phyloP scores from a whole-genome alignment of 2,888 invertebrate species.

The Pedicia rivosa region DNA sequence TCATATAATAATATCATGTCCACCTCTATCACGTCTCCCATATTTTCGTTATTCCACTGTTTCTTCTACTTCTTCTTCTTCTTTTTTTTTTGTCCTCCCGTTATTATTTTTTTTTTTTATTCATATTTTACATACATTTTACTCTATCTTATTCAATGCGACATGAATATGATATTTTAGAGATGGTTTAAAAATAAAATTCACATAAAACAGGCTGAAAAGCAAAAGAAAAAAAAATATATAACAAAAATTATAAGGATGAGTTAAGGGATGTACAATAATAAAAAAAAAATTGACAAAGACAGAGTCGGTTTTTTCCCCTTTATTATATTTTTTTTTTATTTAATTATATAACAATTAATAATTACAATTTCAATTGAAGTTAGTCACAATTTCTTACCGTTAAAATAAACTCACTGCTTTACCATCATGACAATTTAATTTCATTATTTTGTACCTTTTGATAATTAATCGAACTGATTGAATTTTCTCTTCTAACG shows the following conservation, averaged over 20 bases:
- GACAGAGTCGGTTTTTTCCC: background rate
- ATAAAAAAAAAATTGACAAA: background rate
- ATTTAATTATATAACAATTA: background rate
- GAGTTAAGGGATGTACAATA: background rate
- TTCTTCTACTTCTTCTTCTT: too few species aligned
- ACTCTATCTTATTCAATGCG: constrained; percentile 6
- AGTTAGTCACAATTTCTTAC: too few species aligned
- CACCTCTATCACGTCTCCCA: too few species aligned
- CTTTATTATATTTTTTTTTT: background rate
- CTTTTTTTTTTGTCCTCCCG: background rate
- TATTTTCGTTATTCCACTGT: too few species aligned
- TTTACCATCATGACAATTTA: too few species aligned
- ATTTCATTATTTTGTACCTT: too few species aligned
- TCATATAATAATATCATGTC: too few species aligned
- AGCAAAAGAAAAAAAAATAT: too few species aligned
- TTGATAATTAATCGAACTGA: too few species aligned
- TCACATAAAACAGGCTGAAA: constrained; percentile 8
- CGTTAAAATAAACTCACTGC: too few species aligned
- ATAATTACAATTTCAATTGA: background rate
- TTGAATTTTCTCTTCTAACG: too few species aligned
- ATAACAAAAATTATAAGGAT: too few species aligned
- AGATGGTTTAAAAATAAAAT: constrained; percentile 9
- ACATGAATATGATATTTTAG: constrained; percentile 8
- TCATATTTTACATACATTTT: constrained; percentile 1
- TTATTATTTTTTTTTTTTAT: background rate